Evolutionary conservation across 2,113 vertebrate species (phyloP).

Genomic region (Syrrhaptes paradoxus): DNA sequence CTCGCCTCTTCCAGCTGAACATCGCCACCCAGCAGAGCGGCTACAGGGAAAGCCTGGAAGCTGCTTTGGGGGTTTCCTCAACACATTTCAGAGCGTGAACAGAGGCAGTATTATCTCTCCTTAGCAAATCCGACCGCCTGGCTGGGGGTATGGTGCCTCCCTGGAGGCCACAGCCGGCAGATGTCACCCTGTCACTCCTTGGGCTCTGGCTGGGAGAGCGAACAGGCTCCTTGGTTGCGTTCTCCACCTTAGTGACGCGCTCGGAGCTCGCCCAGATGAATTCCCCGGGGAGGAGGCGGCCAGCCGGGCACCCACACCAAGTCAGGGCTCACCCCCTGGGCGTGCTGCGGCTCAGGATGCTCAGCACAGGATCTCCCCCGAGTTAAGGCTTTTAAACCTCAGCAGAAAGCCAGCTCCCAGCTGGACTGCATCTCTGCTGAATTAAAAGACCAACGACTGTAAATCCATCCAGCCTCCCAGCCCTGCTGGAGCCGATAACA

Average conservation of each 20-base stretch:
- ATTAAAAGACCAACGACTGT: not conserved
- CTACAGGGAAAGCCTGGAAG: not conserved
- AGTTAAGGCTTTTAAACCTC: not conserved
- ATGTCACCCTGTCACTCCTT: not conserved
- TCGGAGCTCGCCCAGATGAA: not conserved
- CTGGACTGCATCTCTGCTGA: not conserved
- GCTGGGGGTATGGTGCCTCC: not conserved
- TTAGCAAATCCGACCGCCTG: not conserved
- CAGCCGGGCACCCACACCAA: not conserved
- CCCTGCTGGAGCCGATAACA: too few species aligned
- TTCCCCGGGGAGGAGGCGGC: not conserved
- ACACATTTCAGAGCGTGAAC: not conserved
- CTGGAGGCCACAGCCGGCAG: not conserved
- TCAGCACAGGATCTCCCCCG: not conserved
- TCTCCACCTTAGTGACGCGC: not conserved
- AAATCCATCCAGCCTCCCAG: not conserved
- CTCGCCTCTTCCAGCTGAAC: not conserved
- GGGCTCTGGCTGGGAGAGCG: not conserved
- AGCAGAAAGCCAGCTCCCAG: not conserved
- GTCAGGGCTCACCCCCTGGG: fast-evolving
- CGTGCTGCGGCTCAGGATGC: fast-evolving
- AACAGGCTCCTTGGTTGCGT: not conserved
- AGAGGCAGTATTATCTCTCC: not conserved
- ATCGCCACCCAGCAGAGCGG: not conserved
- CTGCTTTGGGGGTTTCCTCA: not conserved